Base-by-base conservation (phyloP, 2,888 invertebrate species). In the Monoplex corrugatus region DNA sequence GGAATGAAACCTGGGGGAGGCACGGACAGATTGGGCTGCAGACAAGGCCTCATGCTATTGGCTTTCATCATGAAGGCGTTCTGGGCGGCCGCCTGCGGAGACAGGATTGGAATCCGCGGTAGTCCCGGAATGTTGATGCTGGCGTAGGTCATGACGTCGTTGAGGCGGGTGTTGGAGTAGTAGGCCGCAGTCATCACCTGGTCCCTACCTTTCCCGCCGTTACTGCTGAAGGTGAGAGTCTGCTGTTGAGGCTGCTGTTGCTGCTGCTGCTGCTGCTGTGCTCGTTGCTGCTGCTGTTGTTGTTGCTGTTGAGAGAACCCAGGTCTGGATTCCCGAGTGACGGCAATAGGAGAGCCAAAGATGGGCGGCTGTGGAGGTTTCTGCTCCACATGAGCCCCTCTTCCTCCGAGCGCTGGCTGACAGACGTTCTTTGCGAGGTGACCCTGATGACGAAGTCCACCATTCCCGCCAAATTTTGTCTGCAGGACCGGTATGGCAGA, bases 61-160 rank as follows among this genome's bases (percentile, higher is more conserved):
- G 88, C 68, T 43, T 83, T 88, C 82, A 88, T 38, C 83, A 88
- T 35, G 83, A 83, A 88, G 44, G 88, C 88, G 83, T 88, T 88
- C 82, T 88, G 88, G 8, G 83, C 88, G 6, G 88, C 88, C 16
- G 72, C 88, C 83, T 88, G 88, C n/a, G 88, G 88, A 32, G 88
- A 88, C 68, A 88, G 82, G 44, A 88, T 88, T 16, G 88, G 88
- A 16, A 88, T 88, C 13, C 88, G 88, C 23, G 88, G 88, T 35
- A 88, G 43, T 5, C 88, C 88, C 44, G 88, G 88, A 35, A 88
- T 88, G 72, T 88, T 88, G 88, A 88, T 88, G 88, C 88, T 88
- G 83, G 88, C 88, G 40, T 83, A 88, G 35, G 88, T 83, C 88
- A 88, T 88, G 83, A 88, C 88, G 83, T 88, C 88, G 44, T 82